phyloP scores from a whole-genome alignment of 1,140 invertebrate genomes.

The Euborellia annulipes region DNA sequence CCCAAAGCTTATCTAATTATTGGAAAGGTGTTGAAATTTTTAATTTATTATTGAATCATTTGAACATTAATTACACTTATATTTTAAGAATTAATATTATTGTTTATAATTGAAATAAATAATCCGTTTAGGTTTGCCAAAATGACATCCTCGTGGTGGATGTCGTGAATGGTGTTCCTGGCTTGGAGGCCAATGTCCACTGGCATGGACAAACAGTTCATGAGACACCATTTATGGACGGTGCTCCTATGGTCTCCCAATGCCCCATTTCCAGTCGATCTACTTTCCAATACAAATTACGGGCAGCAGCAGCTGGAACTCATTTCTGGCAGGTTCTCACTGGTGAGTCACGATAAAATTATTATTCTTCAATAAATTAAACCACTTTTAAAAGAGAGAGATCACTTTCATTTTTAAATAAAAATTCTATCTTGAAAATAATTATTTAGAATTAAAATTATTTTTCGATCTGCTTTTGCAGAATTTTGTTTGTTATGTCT shows the following conservation, averaged over 20 bases:
- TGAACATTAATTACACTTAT: too few species aligned
- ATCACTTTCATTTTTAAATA: too few species aligned
- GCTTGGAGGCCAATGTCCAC: slow-evolving; percentile 56
- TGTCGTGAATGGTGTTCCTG: slow-evolving; percentile 58
- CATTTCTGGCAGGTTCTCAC: slow-evolving; percentile 61
- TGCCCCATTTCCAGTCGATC: slow-evolving; percentile 67
- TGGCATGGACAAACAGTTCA: slow-evolving; percentile 68
- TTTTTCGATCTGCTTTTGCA: too few species aligned
- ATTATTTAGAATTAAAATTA: too few species aligned
- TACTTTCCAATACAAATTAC: slow-evolving; percentile 67
- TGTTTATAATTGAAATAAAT: neutral
- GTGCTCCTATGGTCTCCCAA: slow-evolving; percentile 67
- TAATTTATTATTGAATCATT: too few species aligned
- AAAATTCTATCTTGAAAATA: too few species aligned
- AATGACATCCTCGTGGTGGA: slow-evolving; percentile 73
- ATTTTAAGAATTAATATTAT: neutral
- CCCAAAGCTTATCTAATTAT: neutral
- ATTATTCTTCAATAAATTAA: too few species aligned
- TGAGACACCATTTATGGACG: slow-evolving; percentile 72
- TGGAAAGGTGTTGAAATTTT: too few species aligned
- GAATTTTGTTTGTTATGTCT: too few species aligned
- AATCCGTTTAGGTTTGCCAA: slow-evolving; percentile 52
- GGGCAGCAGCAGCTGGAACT: slow-evolving; percentile 49
- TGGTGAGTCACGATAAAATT: too few species aligned
- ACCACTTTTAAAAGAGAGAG: too few species aligned